Percentiles rank a stretch among this genome's conserved stretches.
Evolutionary conservation across 2,888 invertebrate species (phyloP).

Genomic region (Hypena proboscidalis): DNA sequence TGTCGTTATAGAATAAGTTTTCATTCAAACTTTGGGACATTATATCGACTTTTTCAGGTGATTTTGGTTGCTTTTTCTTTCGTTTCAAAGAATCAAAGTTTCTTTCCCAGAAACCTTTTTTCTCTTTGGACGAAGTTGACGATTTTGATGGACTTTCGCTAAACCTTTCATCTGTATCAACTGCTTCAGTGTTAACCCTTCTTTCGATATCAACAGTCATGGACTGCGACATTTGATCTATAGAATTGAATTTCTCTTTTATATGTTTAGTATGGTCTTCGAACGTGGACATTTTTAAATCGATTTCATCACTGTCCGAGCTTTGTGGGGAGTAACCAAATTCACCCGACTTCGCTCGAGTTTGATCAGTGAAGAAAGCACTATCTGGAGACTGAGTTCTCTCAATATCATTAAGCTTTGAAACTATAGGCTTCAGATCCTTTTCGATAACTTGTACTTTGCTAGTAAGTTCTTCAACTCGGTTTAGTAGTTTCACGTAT

Average conservation of each 20-base stretch:
- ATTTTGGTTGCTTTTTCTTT: constrained; percentile 73
- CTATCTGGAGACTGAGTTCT: constrained; percentile 78
- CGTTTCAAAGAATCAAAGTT: constrained; percentile 82
- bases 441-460: constrained; percentile 88
- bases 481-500: constrained; percentile 72
- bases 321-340: constrained; percentile 80
- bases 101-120: constrained; percentile 83
- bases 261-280: constrained; percentile 74
- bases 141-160: constrained; percentile 76
- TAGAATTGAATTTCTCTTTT: constrained; percentile 79
- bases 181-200: constrained; percentile 61
- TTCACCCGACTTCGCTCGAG: constrained; percentile 77
- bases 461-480: constrained; percentile 88
- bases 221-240: constrained; percentile 83
- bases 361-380: constrained; percentile 84
- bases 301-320: constrained; percentile 78
- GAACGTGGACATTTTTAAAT: constrained; percentile 65
- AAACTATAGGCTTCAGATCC: constrained; percentile 84
- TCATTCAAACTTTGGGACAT: constrained; percentile 85
- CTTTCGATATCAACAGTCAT: constrained; percentile 81
- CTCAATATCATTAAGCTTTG: constrained; percentile 73
- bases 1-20: constrained; percentile 79
- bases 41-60: constrained; percentile 72
- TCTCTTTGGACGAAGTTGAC: constrained; percentile 73
- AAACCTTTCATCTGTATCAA: constrained; percentile 50